These are phyloP conservation scores for Acrocyrtus sp. DNA, from an alignment of 2,888 invertebrate genomes.

Conservation along the genomic window DNA sequence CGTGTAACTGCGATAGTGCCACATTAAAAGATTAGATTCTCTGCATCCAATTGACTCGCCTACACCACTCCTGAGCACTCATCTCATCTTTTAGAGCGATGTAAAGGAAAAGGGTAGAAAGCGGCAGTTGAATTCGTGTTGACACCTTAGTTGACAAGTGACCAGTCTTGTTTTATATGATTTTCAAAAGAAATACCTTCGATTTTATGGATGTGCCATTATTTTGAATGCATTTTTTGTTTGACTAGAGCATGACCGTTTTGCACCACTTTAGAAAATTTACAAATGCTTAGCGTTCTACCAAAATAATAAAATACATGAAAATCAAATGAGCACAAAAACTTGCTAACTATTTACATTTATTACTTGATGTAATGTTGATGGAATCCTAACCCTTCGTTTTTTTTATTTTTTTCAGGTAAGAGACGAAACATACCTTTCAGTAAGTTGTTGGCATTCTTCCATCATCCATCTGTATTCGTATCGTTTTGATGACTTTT, in stretches of 20 bases:
- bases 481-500: background rate
- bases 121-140: conserved; percentile 22
- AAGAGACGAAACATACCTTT: conserved; percentile 12
- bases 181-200: conserved; percentile 10
- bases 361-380: conserved; percentile 18
- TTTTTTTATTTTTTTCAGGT: conserved; percentile 35
- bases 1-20: too few species aligned
- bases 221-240: too few species aligned
- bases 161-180: conserved; percentile 37
- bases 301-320: too few species aligned
- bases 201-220: conserved; percentile 34
- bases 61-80: conserved; percentile 20
- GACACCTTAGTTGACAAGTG: conserved; percentile 49
- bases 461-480: conserved; percentile 13
- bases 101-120: background rate
- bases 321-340: too few species aligned
- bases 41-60: too few species aligned
- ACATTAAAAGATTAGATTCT: too few species aligned
- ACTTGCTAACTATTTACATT: too few species aligned
- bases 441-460: conserved; percentile 11
- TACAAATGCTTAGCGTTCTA: too few species aligned
- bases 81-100: too few species aligned
- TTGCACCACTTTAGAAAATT: too few species aligned
- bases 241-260: too few species aligned
- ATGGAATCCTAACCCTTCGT: conserved; percentile 35